phyloP scores from a whole-genome alignment of 2,113 vertebrate species.

The Pangasianodon hypophthalmus region DNA sequence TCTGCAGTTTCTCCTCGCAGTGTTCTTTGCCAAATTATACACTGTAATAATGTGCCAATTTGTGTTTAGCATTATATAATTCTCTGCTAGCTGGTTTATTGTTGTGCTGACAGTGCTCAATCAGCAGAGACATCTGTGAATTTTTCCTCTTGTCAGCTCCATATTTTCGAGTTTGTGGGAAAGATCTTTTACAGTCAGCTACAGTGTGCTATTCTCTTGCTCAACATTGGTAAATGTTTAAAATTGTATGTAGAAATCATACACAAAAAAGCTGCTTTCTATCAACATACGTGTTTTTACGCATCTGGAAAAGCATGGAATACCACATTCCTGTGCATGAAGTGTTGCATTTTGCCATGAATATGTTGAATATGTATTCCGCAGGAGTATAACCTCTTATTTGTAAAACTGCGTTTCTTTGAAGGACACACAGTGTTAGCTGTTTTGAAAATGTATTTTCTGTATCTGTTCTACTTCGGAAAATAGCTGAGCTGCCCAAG shows the following conservation, averaged over 20 bases:
- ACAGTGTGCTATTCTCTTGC: neutral
- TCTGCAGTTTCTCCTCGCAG: neutral
- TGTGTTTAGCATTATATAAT: neutral
- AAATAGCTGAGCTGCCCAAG: neutral
- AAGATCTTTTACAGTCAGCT: neutral
- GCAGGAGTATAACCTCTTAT: neutral
- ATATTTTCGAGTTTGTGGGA: neutral
- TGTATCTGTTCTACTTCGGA: too few species aligned
- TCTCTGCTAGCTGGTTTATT: neutral
- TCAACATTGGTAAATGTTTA: neutral
- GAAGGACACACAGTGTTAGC: neutral
- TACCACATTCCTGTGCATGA: neutral
- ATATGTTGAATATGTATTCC: neutral
- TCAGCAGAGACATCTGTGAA: neutral
- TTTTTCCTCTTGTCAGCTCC: neutral
- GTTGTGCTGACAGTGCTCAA: neutral
- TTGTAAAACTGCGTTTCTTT: neutral
- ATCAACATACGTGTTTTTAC: neutral
- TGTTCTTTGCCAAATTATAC: neutral
- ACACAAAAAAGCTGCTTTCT: neutral
- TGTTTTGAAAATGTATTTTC: neutral
- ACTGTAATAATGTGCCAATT: neutral
- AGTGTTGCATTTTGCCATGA: neutral
- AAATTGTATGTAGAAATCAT: neutral
- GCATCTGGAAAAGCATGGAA: neutral